Evolutionary conservation across 2,797 vertebrate genomes (phyloP), one percentile per base, ranked within the genome.

Genomic region (Protosalanx chinensis): DNA sequence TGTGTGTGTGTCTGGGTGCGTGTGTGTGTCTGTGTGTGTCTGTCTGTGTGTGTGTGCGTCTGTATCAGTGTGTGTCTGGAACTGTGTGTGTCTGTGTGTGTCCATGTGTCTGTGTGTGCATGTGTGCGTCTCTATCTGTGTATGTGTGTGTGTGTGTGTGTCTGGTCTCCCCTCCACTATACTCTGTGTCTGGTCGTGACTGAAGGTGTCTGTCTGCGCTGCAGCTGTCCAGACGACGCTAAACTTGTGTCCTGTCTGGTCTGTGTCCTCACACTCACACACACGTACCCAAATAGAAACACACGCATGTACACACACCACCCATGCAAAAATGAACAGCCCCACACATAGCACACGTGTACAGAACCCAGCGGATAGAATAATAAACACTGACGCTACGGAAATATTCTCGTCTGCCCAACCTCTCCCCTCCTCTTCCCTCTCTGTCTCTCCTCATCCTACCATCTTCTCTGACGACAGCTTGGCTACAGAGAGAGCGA

Each of bases 381-480:
- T 23, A 3, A 51, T 16, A 51, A 20, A 51, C 41, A 51, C 16
- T 6, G n/a, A 53, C 41, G 49, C 27, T 20, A 27, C 56, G 4
- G 27, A 35, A 60, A 51, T 16, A 65, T 13, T 63, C 70, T 30
- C 60, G n/a, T 32, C 20, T 41, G 37, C 59, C 33, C 5, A 23
- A n/a, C 46, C 61, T 32, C 41, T 65, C 29, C 37, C 35, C 62
- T 53, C 10, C n/a, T 13, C 61, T 51, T 20, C 56, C 18, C 46
- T 84, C 82, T 81, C 81, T 82, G 82, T 85, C 76, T 80, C 79
- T 76, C 82, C 88, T 84, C 83, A 88, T 88, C 86, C 83, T 85
- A 74, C 77, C 84, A 84, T 89, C 82, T 72, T 88, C 83, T 84
- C 79, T 82, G 79, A 84, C 86, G 85, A 90, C 86, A 89, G 87